Base-by-base conservation (phyloP, 1,140 invertebrate genomes). In the Caenorhabditis latens region DNA sequence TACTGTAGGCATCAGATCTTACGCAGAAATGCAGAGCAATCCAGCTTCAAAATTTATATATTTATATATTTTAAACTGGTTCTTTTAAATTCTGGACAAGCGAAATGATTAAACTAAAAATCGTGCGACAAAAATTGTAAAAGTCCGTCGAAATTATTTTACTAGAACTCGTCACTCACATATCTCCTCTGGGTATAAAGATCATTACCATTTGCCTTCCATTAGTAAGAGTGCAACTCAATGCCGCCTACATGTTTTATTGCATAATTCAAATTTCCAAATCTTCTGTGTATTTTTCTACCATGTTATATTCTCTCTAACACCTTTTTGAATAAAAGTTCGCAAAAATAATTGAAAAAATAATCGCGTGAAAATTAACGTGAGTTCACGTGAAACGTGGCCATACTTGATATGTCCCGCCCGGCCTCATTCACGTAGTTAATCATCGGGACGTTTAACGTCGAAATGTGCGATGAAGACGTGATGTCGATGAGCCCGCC, bases 401-500 rank as follows among this genome's bases (percentile, higher is more conserved):
- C 40, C 65, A 48, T 4, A 40, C 19, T 46, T 5, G 4, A 6
- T 71, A 7, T 71, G 42, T 13, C 65, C 65, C 65, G 65, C 65
- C 65, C 42, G 65, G 42, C 65, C 65, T n/a, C 14, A 19, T 43
- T 16, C 65, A 71, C 65, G 65, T 71, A n/a, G 5, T 71, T 46
- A 71, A 32, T 71, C 43, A 16, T 13, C 42, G 42, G 40, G 16
- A 71, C 42, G 65, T 5, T 8, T 42, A n/a, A 71, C 65, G 65
- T 71, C 63, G n/a, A 71, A 71, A 71, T 71, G 65, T 71, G 65
- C 65, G 65, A 71, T 21, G 65, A 71, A 71, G 65, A 48, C 63
- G 24, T 32, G 16, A 71, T 71, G 16, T 43, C 65, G 21, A 71
- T 71, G 65, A 48, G 65, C 43, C 65, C 43, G n/a, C 65, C 65